A percentile compares a stretch with the other conserved stretches of the same genome.
phyloP scores from a whole-genome alignment of 2,797 vertebrate genomes.

The Chloroceryle amazona region DNA sequence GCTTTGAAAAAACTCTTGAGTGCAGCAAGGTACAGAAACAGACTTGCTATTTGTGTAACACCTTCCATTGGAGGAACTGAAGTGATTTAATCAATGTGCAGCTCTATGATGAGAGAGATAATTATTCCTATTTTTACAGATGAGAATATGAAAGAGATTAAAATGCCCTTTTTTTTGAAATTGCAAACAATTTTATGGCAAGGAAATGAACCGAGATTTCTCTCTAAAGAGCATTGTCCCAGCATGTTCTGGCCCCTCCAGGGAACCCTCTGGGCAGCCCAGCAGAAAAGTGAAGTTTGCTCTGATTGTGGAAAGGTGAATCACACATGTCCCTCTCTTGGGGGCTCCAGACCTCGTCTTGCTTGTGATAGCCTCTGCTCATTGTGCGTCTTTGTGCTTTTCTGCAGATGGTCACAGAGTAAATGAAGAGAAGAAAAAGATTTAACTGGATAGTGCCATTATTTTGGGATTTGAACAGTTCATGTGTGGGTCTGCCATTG shows the following conservation, averaged over 20 bases:
- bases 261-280: neutral
- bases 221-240: neutral
- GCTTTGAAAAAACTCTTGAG: neutral
- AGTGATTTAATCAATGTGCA: neutral
- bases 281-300: neutral
- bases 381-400: accelerated
- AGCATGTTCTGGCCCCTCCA: neutral
- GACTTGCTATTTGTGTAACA: neutral
- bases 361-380: accelerated
- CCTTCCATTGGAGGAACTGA: neutral
- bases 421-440: neutral
- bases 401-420: neutral
- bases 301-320: neutral
- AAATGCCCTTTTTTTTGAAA: neutral
- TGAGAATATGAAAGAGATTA: neutral
- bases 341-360: neutral
- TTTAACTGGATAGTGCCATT: neutral
- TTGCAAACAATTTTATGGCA: accelerated
- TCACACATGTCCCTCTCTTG: neutral
- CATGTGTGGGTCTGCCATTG: accelerated
- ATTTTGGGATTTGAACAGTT: neutral
- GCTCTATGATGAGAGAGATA: neutral
- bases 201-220: neutral
- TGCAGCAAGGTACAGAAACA: neutral
- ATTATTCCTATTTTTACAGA: neutral